Base-by-base conservation (phyloP, 2,113 vertebrate genomes). In the Poeciliopsis retropinna region DNA sequence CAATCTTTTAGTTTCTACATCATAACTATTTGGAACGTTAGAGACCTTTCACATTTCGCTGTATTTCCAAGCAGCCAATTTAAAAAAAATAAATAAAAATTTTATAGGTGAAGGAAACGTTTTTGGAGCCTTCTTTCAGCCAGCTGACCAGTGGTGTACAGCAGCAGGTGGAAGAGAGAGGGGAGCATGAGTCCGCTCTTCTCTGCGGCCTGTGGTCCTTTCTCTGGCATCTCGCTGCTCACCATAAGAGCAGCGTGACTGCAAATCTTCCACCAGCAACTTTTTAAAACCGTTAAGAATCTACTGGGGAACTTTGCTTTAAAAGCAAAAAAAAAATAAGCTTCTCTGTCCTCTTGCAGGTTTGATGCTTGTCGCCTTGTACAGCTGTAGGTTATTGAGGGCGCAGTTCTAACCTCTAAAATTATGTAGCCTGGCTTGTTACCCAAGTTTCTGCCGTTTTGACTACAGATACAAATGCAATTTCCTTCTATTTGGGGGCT, bases 401-500 rank as follows among this genome's bases (percentile, higher is more conserved):
- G 5, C 17, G 5, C 44, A 17, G 17, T 54, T 54, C 22, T 57
- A 25, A 57, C 51, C 5, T 54, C 47, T 54, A 9, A 54, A 25
- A 54, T 3, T 25, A 54, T 25, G 17, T 15, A 17, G 17, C 44
- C 14, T 17, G 7, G 17, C 44, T 47, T 47, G 44, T 19, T 47
- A 19, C 17, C 4, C 44, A 57, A n/a, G 7, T 57, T 57, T 54
- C 32, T 72, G 73, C 27, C 19, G 29, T 5, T 31, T 76, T 64
- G 32, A 12, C 25, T 25, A 25, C 19, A 54, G 13, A 63, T 67
- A 54, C 47, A 76, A 34, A 62, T 15, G 39, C 15, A 17, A 15
- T 47, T 47, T 19, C 73, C 25, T 28, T 12, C 34, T 76, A 32
- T 65, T 39, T 78, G 54, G 41, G 41, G 61, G n/a, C 80, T 67